Evolutionary conservation across 2,797 vertebrate genomes (phyloP), one percentile per base, ranked within the genome.

Genomic region (Galago senegalensis): DNA sequence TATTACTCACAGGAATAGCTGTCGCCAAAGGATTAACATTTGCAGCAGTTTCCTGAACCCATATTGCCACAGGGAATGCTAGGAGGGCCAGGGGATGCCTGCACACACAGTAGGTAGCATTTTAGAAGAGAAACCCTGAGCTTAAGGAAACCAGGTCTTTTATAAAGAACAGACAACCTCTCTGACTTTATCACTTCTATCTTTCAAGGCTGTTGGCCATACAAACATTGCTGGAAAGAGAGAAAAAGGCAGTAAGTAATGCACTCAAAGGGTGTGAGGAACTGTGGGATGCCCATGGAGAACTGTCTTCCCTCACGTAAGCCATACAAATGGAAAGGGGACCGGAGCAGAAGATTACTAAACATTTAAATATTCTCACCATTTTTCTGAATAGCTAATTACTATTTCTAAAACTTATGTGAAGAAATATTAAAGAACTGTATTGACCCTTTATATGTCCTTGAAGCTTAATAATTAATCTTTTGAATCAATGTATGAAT

Each of bases 401-500:
- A 25, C 21, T 92, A 43, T 80, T 82, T 87, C 69, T 92, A 60
- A 95, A 95, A 73, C 58, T 73, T 43, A 46, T 27, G 20, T 16
- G 25, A 43, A 23, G 82, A 94, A 63, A 93, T 3, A 75, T 82
- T 86, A 83, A 72, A 16, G 29, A 83, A 34, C 7, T 58, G 5
- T 83, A 80, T 31, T 37, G 60, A 69, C 13, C 2, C 67, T 72
- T 89, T 37, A 89, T 23, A 80, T 7, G 67, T 0, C 79, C 9
- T 79, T 37, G 46, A 92, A 91, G 46, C 9, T 79, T 83, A 76
- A 21, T 75, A 70, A 77, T 23, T 89, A 4, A n/a, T 63, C 3
- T 80, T 81, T 86, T 75, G 16, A 80, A 83, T 93, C 93, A 88
- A 92, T 82, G 29, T 61, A n/a, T 81, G 37, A 91, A 89, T 82